Conservation (phyloP, 1,140 invertebrate species). For the Dendroctonus ponderosae region DNA sequence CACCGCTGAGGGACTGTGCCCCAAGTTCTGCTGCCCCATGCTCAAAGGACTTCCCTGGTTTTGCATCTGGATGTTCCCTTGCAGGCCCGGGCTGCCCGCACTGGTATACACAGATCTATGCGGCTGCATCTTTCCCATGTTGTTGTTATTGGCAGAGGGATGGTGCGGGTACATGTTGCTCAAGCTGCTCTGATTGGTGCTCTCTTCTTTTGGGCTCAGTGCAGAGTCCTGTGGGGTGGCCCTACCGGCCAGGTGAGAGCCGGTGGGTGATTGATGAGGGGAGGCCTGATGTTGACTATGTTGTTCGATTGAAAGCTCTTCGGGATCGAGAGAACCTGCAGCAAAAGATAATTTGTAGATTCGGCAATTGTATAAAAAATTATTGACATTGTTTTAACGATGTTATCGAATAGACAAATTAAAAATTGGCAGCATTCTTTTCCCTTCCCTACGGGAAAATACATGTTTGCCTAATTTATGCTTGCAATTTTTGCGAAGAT, state of each 20-base stretch:
- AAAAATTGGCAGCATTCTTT: too few species aligned
- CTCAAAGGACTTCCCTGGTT: constrained; percentile 42
- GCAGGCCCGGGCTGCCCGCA: constrained; percentile 43
- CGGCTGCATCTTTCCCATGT: constrained; percentile 48
- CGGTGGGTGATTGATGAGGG: constrained; percentile 45
- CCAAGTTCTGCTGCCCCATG: constrained; percentile 39
- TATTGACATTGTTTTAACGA: too few species aligned
- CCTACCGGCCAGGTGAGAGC: constrained; percentile 49
- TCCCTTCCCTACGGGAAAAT: too few species aligned
- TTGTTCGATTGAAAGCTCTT: constrained; percentile 70
- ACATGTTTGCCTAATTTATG: too few species aligned
- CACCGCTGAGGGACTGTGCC: constrained; percentile 47
- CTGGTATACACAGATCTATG: constrained; percentile 47
- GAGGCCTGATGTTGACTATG: constrained; percentile 44
- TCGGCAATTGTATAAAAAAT: too few species aligned
- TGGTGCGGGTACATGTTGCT: constrained; percentile 60
- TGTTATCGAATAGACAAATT: too few species aligned
- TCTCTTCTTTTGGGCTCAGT: constrained; percentile 67
- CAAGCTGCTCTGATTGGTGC: constrained; percentile 63
- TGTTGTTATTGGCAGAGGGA: constrained; percentile 50
- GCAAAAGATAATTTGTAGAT: constrained; percentile 30
- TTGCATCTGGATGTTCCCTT: constrained; percentile 42
- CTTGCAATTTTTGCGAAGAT: too few species aligned
- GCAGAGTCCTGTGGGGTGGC: constrained; percentile 51
- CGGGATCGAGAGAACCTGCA: constrained; percentile 73